Conservation (phyloP, 2,113 vertebrate species). For the Tragelaphus buxtoni region DNA sequence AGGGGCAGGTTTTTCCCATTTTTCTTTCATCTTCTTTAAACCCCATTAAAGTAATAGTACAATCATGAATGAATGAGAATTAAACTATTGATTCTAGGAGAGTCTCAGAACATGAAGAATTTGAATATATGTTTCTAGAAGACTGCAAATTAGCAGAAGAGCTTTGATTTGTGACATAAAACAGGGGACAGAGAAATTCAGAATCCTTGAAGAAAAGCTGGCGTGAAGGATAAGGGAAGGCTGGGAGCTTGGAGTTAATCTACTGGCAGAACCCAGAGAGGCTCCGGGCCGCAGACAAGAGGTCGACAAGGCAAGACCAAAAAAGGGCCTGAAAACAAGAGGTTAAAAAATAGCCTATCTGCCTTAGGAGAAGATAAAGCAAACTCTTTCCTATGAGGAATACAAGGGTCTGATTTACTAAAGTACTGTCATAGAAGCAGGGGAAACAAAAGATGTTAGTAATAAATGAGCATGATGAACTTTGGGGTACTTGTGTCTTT, state of each 20-base stretch:
- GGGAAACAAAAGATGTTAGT: neutral
- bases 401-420: neutral
- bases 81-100: neutral
- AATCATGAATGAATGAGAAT: neutral
- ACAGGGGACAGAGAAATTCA: neutral
- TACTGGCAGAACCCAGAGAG: neutral
- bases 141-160: neutral
- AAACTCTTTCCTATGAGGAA: neutral
- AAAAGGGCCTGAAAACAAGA: neutral
- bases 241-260: rapidly evolving
- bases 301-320: neutral
- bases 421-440: neutral
- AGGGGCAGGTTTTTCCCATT: neutral
- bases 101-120: neutral
- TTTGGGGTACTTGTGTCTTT: neutral
- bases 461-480: neutral
- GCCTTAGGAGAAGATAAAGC: neutral
- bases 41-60: neutral
- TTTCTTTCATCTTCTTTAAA: neutral
- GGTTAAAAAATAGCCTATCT: neutral
- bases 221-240: rapidly evolving
- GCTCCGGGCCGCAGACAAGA: rapidly evolving
- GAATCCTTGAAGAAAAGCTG: neutral
- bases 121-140: neutral
- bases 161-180: neutral